Conservation (phyloP, 2,797 vertebrate species). For the Coregonus sp. region DNA sequence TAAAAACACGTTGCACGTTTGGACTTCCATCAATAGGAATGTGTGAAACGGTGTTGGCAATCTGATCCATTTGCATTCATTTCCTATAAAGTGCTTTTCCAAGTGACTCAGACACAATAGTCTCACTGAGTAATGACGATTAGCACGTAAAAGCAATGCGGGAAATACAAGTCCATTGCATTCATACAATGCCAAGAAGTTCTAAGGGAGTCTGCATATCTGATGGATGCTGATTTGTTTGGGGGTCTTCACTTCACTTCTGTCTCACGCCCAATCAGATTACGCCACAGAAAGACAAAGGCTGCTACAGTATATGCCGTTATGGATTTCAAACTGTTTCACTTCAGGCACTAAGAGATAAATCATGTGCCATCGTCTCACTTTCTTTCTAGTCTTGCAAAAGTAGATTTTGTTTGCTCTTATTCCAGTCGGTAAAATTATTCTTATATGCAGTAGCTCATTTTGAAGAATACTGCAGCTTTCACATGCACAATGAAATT, state of each 20-base stretch:
- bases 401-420: neutral
- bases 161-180: constrained; percentile 44
- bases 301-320: constrained; percentile 8
- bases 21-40: constrained; percentile 64
- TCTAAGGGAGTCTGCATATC: constrained; percentile 31
- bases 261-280: constrained; percentile 42
- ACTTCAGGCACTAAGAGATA: neutral
- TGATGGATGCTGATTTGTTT: constrained; percentile 44
- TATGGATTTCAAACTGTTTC: constrained; percentile 11
- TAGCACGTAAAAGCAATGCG: constrained; percentile 76
- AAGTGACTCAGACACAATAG: constrained; percentile 63
- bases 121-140: constrained; percentile 73
- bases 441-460: neutral
- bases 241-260: constrained; percentile 26
- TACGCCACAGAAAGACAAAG: constrained; percentile 33
- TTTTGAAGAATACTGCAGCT: neutral
- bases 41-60: constrained; percentile 74
- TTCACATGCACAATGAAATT: neutral
- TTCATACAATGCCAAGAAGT: constrained; percentile 19
- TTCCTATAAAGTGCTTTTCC: constrained; percentile 51
- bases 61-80: constrained; percentile 60
- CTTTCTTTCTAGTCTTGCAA: neutral
- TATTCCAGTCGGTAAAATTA: neutral
- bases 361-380: constrained; percentile 3
- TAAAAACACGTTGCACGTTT: constrained; percentile 42